Evolutionary conservation across 2,113 vertebrate genomes (phyloP).

Genomic region (Lota lota): DNA sequence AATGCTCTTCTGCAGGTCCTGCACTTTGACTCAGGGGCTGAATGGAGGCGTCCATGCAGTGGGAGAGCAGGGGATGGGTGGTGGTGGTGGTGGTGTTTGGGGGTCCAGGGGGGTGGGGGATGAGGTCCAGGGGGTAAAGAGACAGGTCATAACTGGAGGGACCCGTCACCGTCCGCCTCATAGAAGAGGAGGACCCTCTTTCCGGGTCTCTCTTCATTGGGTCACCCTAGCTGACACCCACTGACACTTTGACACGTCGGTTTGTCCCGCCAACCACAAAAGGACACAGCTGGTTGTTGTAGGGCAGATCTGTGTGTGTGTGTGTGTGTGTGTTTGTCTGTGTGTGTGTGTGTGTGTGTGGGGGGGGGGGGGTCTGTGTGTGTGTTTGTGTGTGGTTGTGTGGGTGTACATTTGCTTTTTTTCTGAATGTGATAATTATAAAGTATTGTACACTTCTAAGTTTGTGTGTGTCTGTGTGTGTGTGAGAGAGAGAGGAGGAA

Average conservation of each 20-base stretch:
- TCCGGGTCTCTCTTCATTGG: slow-evolving; percentile 50
- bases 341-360: background rate
- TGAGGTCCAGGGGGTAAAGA: slow-evolving; percentile 48
- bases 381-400: background rate
- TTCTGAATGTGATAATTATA: too few species aligned
- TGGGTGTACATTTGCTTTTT: background rate
- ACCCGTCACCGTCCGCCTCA: slow-evolving; percentile 63
- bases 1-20: slow-evolving; percentile 57
- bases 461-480: too few species aligned
- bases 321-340: background rate
- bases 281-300: slow-evolving; percentile 36
- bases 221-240: slow-evolving; percentile 50
- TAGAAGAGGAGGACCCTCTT: slow-evolving; percentile 53
- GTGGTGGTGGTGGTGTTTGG: background rate
- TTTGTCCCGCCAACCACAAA: slow-evolving; percentile 45
- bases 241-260: slow-evolving; percentile 52
- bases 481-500: too few species aligned
- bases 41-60: slow-evolving; percentile 76
- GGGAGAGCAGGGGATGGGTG: slow-evolving; percentile 53
- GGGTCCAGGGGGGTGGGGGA: slow-evolving; percentile 45
- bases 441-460: too few species aligned
- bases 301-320: background rate
- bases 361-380: too few species aligned
- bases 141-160: slow-evolving; percentile 69
- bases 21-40: slow-evolving; percentile 54